These are phyloP conservation scores for Drosophila malerkotliana DNA, from an alignment of 1,140 invertebrate species.

Conservation along the genomic window DNA sequence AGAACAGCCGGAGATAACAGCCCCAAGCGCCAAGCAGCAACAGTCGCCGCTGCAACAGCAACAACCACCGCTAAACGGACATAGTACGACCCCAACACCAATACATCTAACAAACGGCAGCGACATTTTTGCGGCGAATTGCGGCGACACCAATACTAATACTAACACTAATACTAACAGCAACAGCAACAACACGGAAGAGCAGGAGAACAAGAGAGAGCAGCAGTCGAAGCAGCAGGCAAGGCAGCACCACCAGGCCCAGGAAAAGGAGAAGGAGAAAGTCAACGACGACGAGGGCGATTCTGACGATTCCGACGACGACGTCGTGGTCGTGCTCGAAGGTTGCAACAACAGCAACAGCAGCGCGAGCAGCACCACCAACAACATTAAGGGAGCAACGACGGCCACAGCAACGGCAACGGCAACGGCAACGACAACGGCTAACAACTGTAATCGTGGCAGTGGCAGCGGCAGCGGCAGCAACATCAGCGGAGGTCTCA, in stretches of 20 bases:
- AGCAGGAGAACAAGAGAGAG: constrained; percentile 23
- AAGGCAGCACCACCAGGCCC: constrained; percentile 28
- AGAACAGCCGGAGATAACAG: constrained; percentile 41
- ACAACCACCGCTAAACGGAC: constrained; percentile 50
- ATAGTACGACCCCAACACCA: constrained; percentile 35
- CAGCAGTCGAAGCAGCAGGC: constrained; percentile 12
- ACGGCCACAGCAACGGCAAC: constrained; percentile 10
- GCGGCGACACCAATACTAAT: constrained; percentile 44
- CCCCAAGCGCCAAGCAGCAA: constrained; percentile 24
- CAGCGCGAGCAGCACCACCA: constrained; percentile 11
- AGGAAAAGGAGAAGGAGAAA: constrained; percentile 48
- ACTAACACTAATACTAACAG: constrained; percentile 9
- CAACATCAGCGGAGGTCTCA: constrained; percentile 24
- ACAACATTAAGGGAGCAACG: constrained; percentile 40
- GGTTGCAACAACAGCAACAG: constrained; percentile 52
- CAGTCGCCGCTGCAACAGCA: constrained; percentile 21
- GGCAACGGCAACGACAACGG: constrained; percentile 20
- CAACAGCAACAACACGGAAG: constrained; percentile 9
- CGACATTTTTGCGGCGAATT: constrained; percentile 67
- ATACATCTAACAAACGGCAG: constrained; percentile 55
- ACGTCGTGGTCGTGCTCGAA: constrained; percentile 75
- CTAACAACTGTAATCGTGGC: constrained; percentile 45
- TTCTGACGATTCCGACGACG: constrained; percentile 71
- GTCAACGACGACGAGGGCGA: constrained; percentile 46
- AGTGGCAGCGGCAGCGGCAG: constrained; percentile 5